phyloP scores from a whole-genome alignment of 2,888 invertebrate species.

The Stenodera caucasica region DNA sequence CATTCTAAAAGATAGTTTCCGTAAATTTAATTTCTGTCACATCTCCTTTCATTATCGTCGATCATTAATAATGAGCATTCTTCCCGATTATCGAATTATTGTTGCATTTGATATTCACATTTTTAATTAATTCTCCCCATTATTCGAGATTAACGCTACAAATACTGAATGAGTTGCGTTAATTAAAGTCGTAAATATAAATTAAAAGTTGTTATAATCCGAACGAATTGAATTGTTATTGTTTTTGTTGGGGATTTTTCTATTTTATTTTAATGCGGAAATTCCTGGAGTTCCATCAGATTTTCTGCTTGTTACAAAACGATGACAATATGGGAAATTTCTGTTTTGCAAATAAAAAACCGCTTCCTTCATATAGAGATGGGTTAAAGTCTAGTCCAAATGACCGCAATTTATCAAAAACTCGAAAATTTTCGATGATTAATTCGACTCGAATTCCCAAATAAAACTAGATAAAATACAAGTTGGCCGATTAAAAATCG shows the following conservation, averaged over 20 bases:
- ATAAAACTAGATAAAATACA: slow-evolving; percentile 1
- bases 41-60: no score
- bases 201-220: background rate
- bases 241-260: background rate
- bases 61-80: no score
- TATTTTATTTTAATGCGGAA: background rate
- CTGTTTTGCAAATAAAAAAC: background rate
- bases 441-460: background rate
- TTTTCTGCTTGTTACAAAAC: no score
- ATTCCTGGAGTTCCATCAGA: no score
- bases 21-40: background rate
- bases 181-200: background rate
- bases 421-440: background rate
- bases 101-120: no score
- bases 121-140: background rate
- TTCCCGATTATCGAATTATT: no score
- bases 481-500: background rate
- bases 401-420: no score
- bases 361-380: background rate
- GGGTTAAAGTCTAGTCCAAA: no score
- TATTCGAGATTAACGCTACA: background rate
- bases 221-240: background rate
- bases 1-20: background rate
- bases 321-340: no score
- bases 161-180: background rate